Conservation (phyloP, 2,113 vertebrate species). For the Ivindomyrus marchei region DNA sequence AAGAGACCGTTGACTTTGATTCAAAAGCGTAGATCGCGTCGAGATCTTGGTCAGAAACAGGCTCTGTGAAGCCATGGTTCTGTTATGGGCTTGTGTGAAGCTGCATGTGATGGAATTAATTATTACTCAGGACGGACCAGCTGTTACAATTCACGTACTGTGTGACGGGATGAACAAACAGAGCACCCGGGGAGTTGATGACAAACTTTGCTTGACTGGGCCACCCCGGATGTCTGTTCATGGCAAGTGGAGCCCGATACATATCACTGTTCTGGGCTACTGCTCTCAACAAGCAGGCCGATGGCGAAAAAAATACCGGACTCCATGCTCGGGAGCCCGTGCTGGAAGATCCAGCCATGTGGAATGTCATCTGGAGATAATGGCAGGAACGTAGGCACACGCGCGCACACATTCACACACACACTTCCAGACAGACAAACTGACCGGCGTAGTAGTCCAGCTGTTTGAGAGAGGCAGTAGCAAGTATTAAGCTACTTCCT, state of each 20-base stretch:
- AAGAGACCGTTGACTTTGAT: not conserved
- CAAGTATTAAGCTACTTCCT: slow-evolving; percentile 51
- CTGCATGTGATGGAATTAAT: not conserved
- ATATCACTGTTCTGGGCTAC: slow-evolving; percentile 27
- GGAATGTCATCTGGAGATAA: slow-evolving; percentile 66
- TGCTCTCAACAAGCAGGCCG: not conserved
- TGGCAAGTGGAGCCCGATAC: slow-evolving; percentile 20
- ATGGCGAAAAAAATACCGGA: not conserved
- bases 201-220: not conserved
- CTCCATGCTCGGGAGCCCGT: slow-evolving; percentile 21
- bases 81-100: not conserved
- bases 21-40: not conserved
- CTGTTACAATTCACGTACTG: not conserved
- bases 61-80: not conserved
- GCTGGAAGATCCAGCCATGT: slow-evolving; percentile 44
- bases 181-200: not conserved
- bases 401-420: slow-evolving; percentile 23
- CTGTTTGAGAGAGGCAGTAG: slow-evolving; percentile 39
- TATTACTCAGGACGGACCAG: not conserved
- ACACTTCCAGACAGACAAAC: slow-evolving; percentile 22
- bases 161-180: not conserved
- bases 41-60: not conserved
- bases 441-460: slow-evolving; percentile 29
- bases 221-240: not conserved
- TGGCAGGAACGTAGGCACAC: slow-evolving; percentile 56